These are phyloP conservation scores for Pterocles burchelli DNA, from an alignment of 2,113 vertebrate genomes.

Conservation along the genomic window DNA sequence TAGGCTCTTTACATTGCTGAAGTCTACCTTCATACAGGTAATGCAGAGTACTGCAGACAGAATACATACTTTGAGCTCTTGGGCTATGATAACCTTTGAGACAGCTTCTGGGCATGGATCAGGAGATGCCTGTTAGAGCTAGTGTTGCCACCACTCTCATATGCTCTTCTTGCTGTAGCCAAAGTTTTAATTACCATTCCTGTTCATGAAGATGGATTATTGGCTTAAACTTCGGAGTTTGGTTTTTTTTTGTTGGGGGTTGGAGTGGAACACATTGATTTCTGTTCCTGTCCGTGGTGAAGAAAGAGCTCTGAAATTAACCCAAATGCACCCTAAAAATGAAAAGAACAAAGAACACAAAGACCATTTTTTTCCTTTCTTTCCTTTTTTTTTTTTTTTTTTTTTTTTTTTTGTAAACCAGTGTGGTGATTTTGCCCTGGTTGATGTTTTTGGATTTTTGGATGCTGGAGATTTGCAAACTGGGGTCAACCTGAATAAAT, in stretches of 20 bases:
- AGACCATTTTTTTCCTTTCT: not conserved
- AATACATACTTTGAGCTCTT: not conserved
- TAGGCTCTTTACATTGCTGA: not conserved
- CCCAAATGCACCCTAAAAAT: not conserved
- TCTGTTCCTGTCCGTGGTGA: not conserved
- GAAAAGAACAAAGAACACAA: not conserved
- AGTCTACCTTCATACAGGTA: not conserved
- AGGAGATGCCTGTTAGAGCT: not conserved
- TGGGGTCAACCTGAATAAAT: constrained; percentile 2
- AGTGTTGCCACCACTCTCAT: not conserved
- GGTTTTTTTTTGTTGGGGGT: not conserved
- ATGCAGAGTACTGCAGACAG: not conserved
- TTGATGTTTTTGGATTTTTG: constrained; percentile 22
- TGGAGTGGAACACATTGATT: not conserved
- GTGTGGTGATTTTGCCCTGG: not conserved
- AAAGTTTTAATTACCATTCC: not conserved
- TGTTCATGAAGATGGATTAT: not conserved
- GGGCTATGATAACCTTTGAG: not conserved
- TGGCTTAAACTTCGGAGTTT: not conserved
- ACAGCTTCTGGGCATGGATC: not conserved
- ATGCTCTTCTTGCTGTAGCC: not conserved
- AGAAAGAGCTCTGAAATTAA: not conserved
- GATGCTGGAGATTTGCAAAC: not conserved
- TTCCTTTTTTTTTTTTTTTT: not conserved
- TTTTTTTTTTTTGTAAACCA: not conserved